Evolutionary conservation across 2,888 invertebrate species (phyloP).

Genomic region (Eupithecia centaureata): DNA sequence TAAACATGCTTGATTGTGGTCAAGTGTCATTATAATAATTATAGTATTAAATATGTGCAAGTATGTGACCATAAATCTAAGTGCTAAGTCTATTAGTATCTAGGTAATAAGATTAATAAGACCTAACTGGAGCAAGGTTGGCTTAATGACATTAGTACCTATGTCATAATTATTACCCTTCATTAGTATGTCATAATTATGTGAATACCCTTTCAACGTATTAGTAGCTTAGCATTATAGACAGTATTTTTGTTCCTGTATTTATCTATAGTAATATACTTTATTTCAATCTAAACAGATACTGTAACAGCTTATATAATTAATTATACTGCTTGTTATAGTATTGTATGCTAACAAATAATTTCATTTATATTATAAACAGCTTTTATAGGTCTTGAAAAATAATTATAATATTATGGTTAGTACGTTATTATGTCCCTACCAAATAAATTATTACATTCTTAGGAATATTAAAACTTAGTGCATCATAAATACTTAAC

Average conservation of each 20-base stretch:
- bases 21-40: constrained; percentile 37
- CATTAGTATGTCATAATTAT: background rate
- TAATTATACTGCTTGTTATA: too few relatives aligned
- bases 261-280: too few relatives aligned
- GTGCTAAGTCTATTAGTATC: constrained; percentile 3
- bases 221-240: background rate
- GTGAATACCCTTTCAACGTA: background rate
- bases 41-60: constrained; percentile 27
- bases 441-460: too few relatives aligned
- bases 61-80: constrained; percentile 7
- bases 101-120: constrained; percentile 2
- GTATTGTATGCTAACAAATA: too few relatives aligned
- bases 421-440: too few relatives aligned
- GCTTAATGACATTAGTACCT: background rate
- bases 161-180: background rate
- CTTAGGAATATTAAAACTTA: too few relatives aligned
- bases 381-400: too few relatives aligned
- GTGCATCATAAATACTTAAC: too few relatives aligned
- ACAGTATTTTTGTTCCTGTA: background rate
- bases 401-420: too few relatives aligned
- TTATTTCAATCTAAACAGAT: too few relatives aligned
- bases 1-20: constrained; percentile 23
- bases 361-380: too few relatives aligned
- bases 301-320: too few relatives aligned
- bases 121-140: constrained; percentile 7